These are phyloP conservation scores for Mylabris sibirica DNA, from an alignment of 2,888 invertebrate genomes.

Conservation along the genomic window DNA sequence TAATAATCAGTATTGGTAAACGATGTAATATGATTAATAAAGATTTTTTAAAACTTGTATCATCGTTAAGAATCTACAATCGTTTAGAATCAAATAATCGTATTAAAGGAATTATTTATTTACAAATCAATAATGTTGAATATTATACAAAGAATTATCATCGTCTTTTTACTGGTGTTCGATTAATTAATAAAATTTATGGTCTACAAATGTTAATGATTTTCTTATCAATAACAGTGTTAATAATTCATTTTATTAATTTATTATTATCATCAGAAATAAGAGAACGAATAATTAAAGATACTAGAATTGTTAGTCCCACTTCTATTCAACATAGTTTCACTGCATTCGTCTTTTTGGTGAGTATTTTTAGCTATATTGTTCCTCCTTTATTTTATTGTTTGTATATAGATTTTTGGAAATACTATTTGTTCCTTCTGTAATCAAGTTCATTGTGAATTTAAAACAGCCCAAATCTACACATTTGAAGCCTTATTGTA, in stretches of 20 bases:
- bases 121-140: background rate
- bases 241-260: background rate
- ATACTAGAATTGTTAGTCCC: background rate
- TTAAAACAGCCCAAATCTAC: constrained; percentile 25
- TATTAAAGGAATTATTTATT: background rate
- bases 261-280: background rate
- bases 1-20: background rate
- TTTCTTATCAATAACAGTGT: constrained; percentile 17
- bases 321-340: background rate
- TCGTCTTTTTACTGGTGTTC: constrained; percentile 30
- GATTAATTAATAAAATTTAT: constrained; percentile 34
- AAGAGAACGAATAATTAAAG: background rate
- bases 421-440: constrained; percentile 18
- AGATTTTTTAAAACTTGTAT: background rate
- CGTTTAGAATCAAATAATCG: background rate
- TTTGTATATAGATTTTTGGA: constrained; percentile 4
- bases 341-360: constrained; percentile 7
- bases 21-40: background rate
- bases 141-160: constrained; percentile 30
- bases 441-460: constrained; percentile 16
- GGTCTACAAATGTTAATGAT: constrained; percentile 42
- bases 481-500: constrained; percentile 26
- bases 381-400: background rate
- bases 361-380: background rate
- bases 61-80: background rate